A percentile compares a stretch with the other conserved stretches of the same genome.
Evolutionary conservation across 1,140 invertebrate genomes (phyloP).

Genomic region (Drosophila ambigua): DNA sequence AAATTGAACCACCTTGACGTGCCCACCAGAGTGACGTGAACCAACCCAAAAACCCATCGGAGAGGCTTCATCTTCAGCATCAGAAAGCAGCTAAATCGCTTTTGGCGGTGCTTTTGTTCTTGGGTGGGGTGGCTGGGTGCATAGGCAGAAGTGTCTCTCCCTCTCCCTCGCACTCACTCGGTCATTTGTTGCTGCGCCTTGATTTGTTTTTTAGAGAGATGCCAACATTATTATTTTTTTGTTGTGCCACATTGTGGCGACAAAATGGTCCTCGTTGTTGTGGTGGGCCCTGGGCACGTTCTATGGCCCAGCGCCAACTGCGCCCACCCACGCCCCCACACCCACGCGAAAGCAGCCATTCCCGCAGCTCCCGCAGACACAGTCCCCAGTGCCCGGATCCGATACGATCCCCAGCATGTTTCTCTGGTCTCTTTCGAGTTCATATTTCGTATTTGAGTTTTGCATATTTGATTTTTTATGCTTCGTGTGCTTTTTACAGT

Average conservation of each 20-base stretch:
- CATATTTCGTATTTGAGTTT: constrained; percentile 78
- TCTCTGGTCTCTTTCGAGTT: constrained; percentile 64
- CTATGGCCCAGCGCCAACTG: constrained; percentile 73
- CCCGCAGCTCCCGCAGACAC: constrained; percentile 11
- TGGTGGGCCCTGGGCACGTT: constrained; percentile 68
- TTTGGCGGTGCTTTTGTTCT: constrained; percentile 65
- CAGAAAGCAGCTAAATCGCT: constrained; percentile 55
- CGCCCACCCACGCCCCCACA: constrained; percentile 53
- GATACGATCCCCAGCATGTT: constrained; percentile 49
- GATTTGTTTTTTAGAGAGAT: constrained; percentile 40
- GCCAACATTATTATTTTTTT: constrained; percentile 27
- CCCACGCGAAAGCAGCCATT: constrained; percentile 5
- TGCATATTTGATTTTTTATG: constrained; percentile 80
- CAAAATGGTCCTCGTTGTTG: constrained; percentile 38
- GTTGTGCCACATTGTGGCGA: constrained; percentile 46
- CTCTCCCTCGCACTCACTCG: constrained; percentile 7
- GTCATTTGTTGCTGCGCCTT: constrained; percentile 75
- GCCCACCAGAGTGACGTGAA: constrained; percentile 32
- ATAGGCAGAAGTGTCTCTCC: too few species aligned
- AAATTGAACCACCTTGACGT: constrained; percentile 63
- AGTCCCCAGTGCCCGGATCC: constrained; percentile 35
- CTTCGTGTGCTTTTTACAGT: constrained; percentile 81
- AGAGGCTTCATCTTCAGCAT: constrained; percentile 42
- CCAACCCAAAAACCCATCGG: constrained; percentile 58
- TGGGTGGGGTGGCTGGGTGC: constrained; percentile 42